Conservation (phyloP, 2,113 vertebrate species). For the Brachypteracias leptosomus region DNA sequence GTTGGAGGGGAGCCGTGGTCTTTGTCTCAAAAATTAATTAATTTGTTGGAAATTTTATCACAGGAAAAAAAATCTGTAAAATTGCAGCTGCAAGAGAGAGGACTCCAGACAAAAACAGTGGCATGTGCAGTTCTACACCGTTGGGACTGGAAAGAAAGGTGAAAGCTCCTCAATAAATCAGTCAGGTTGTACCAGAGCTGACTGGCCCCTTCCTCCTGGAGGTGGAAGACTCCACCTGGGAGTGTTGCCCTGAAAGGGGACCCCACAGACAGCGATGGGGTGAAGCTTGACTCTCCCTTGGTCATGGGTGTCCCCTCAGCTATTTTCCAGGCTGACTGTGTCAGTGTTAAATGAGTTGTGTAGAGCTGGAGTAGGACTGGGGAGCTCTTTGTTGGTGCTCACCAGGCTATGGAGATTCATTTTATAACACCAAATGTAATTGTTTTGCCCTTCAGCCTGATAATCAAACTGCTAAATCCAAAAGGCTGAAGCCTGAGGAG, state of each 20-base stretch:
- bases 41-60: conserved; percentile 55
- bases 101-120: conserved; percentile 22
- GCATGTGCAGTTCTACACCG: neutral
- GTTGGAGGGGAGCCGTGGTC: neutral
- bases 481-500: neutral
- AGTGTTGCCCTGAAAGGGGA: neutral
- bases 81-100: conserved; percentile 62
- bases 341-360: neutral
- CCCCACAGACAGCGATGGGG: neutral
- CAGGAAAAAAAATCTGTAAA: conserved; percentile 68
- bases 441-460: conserved; percentile 3
- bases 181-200: neutral
- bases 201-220: neutral
- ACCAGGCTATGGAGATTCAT: neutral
- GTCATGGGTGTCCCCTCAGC: neutral
- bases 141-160: conserved; percentile 60
- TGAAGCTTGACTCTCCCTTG: neutral
- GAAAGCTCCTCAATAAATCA: conserved; percentile 39
- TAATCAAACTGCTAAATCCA: neutral
- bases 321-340: neutral
- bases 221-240: neutral
- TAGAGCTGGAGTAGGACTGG: neutral
- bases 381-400: neutral
- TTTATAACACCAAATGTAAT: neutral
- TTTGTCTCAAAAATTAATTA: conserved; percentile 7